phyloP scores from a whole-genome alignment of 2,113 vertebrate species.

The Tretioscincus oriximinensis region DNA sequence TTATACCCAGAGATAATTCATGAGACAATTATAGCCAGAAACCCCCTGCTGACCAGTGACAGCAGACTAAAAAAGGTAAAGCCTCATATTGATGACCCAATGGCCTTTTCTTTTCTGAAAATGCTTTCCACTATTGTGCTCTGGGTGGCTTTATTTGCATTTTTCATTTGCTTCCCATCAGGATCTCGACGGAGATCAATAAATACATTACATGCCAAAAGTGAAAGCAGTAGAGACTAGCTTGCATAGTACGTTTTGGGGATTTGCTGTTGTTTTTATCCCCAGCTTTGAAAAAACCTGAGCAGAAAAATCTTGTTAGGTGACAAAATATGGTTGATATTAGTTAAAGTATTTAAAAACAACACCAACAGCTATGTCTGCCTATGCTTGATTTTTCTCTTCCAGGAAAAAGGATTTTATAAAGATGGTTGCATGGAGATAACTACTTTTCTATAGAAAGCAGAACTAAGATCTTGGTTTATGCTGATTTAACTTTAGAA shows the following conservation, averaged over 20 bases:
- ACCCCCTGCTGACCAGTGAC: not conserved
- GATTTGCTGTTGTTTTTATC: not conserved
- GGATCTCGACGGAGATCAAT: slow-evolving; percentile 9
- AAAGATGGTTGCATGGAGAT: slow-evolving; percentile 3
- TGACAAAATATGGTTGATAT: not conserved
- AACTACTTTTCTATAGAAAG: slow-evolving; percentile 6
- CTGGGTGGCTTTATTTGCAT: slow-evolving; percentile 1
- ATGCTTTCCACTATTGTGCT: not conserved
- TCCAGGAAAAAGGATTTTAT: slow-evolving; percentile 19
- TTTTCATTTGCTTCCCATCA: slow-evolving; percentile 35
- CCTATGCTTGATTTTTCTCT: slow-evolving; percentile 1
- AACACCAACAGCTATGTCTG: not conserved
- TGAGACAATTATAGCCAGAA: slow-evolving; percentile 17
- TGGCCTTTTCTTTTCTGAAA: not conserved
- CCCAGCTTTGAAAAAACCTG: not conserved
- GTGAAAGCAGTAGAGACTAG: rapidly evolving
- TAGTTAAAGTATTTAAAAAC: not conserved
- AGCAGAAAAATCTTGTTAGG: rapidly evolving
- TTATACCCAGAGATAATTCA: slow-evolving; percentile 16
- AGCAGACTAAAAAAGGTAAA: not conserved
- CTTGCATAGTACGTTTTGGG: not conserved
- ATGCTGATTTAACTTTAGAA: too few relatives aligned
- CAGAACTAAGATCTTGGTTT: not conserved
- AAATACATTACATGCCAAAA: not conserved
- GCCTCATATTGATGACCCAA: not conserved